Evolutionary conservation across 2,888 invertebrate species (phyloP), one percentile per base, ranked within the genome.

Genomic region (Philonicus albiceps): DNA sequence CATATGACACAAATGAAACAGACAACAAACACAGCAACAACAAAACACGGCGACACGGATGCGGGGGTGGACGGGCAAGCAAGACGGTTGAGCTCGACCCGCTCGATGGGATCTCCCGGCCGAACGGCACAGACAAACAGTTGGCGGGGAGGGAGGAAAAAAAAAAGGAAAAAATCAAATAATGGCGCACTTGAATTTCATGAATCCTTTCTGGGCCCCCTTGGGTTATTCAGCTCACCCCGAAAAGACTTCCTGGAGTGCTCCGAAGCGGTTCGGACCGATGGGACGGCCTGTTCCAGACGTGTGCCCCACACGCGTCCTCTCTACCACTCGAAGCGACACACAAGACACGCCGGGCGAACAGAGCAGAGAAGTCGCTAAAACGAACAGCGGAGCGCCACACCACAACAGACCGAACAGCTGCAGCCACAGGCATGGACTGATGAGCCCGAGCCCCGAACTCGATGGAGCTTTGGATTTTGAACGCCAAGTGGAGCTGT

Each of bases 141-240:
- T 85, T 75, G 31, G 37, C 8, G 37, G n/a, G n/a, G n/a, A n/a
- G n/a, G n/a, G n/a, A 11, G 6, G 30, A 19, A 5, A 73, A 73
- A 84, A 73, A 84, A 43, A 13, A 16, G 40, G 40, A 40, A 73
- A 74, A 85, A 85, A 85, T 85, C 85, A 85, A 85, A 85, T 85
- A 85, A 85, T 85, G 75, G 49, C 43, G 85, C 73, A 85, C 85
- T 85, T 85, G 85, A 85, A 85, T 85, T 85, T 85, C 75, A 85
- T 85, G 53, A 75, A 75, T 85, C 74, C 85, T 85, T 85, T 85
- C 49, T 85, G 43, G 73, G 31, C 53, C 49, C 53, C 64, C 49
- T 53, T 11, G 64, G 19, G 16, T 49, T 73, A 31, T 30, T 37
- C 40, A 53, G 34, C 55, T 53, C 81, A 53, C 81, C 81, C 31